These are phyloP conservation scores for Indri indri DNA, from an alignment of 2,113 vertebrate species.

Conservation along the genomic window DNA sequence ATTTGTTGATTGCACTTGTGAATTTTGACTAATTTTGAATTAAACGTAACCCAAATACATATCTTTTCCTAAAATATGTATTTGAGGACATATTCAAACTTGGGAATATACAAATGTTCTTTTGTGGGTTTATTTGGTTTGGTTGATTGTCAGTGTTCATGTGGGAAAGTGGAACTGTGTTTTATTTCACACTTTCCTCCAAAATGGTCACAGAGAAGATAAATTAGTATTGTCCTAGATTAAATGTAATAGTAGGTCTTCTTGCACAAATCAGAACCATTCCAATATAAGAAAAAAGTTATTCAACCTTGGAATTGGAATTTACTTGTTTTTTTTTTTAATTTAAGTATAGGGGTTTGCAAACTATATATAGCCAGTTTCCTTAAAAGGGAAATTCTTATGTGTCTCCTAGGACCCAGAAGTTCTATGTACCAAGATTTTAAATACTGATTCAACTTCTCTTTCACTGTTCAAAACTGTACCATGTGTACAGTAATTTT, in stretches of 20 bases:
- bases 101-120: not conserved
- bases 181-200: not conserved
- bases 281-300: not conserved
- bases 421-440: conserved; percentile 2
- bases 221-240: not conserved
- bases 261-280: not conserved
- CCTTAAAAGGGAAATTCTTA: conserved; percentile 59
- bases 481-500: not conserved
- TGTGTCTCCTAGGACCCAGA: conserved; percentile 9
- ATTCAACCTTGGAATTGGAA: conserved; percentile 39
- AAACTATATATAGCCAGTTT: not conserved
- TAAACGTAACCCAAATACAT: not conserved
- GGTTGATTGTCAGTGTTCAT: not conserved
- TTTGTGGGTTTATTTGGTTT: not conserved
- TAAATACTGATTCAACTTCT: conserved; percentile 42
- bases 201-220: not conserved
- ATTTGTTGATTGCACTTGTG: not conserved
- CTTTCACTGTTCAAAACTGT: conserved; percentile 44
- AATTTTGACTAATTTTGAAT: conserved; percentile 10
- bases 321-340: not conserved
- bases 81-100: not conserved
- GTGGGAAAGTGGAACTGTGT: not conserved
- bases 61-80: not conserved
- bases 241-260: not conserved
- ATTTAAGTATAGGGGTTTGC: not conserved